phyloP scores from a whole-genome alignment of 1,140 invertebrate genomes.

The Hyphantria cunea region DNA sequence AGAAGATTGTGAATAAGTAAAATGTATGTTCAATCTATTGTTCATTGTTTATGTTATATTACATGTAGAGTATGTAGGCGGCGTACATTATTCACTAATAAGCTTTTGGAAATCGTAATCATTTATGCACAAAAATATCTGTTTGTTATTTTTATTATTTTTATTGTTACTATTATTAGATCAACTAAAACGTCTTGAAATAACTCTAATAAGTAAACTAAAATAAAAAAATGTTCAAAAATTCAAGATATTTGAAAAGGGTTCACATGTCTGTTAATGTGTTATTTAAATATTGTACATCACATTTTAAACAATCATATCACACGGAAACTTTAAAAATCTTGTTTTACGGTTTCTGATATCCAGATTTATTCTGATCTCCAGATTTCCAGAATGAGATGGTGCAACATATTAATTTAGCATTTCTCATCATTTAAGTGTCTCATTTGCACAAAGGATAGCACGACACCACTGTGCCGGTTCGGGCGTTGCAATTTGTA shows the following conservation, averaged over 20 bases:
- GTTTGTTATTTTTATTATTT: too few relatives aligned
- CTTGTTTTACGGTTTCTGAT: not conserved
- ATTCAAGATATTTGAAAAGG: too few relatives aligned
- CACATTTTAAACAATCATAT: too few relatives aligned
- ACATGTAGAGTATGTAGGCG: not conserved
- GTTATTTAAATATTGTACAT: too few relatives aligned
- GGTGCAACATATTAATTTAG: slow-evolving; percentile 54
- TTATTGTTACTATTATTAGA: too few relatives aligned
- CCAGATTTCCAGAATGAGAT: slow-evolving; percentile 27
- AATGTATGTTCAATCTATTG: slow-evolving; percentile 5
- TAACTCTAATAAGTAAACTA: too few relatives aligned
- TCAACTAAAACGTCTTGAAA: too few relatives aligned
- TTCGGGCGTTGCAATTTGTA: slow-evolving; percentile 63
- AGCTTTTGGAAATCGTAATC: not conserved
- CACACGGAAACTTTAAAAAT: not conserved
- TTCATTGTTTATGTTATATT: slow-evolving; percentile 39
- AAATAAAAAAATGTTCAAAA: too few relatives aligned
- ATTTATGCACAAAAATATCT: too few relatives aligned
- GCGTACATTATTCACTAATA: slow-evolving; percentile 36
- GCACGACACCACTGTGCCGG: slow-evolving; percentile 34
- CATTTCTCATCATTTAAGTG: slow-evolving; percentile 50
- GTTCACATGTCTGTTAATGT: too few relatives aligned
- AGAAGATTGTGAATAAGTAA: slow-evolving; percentile 1
- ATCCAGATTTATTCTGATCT: too few relatives aligned
- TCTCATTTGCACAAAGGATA: slow-evolving; percentile 61